Percentiles rank a stretch among this genome's conserved stretches.
Conservation (phyloP, 2,797 vertebrate species). For the Spizella passerina region DNA sequence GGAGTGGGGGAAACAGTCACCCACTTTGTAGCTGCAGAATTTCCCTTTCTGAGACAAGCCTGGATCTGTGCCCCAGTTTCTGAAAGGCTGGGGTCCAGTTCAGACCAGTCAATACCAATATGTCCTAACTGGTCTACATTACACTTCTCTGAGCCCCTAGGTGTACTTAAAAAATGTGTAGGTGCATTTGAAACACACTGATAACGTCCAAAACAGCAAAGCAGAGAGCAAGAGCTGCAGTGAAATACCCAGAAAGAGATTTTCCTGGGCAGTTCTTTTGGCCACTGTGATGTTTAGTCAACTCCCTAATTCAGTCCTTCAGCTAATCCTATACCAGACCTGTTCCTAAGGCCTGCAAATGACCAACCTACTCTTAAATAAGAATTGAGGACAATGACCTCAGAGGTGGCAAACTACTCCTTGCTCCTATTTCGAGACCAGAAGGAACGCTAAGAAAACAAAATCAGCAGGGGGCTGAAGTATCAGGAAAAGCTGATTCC, state of each 20-base stretch:
- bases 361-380: not conserved
- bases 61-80: not conserved
- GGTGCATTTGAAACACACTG: not conserved
- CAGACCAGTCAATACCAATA: not conserved
- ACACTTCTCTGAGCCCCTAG: not conserved
- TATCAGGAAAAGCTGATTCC: conserved; percentile 14
- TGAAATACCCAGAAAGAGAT: not conserved
- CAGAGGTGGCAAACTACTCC: not conserved
- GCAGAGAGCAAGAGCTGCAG: not conserved
- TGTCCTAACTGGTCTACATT: accelerated
- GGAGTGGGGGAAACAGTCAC: not conserved
- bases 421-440: not conserved
- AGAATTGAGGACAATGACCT: not conserved
- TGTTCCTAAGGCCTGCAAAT: not conserved
- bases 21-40: not conserved
- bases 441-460: conserved; percentile 18
- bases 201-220: not conserved
- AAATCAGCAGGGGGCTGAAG: conserved; percentile 24
- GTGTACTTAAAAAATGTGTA: not conserved
- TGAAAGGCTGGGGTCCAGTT: not conserved
- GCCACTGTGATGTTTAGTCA: not conserved
- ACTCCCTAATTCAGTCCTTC: not conserved
- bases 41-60: not conserved
- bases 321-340: not conserved
- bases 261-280: not conserved